A percentile compares a stretch with the other conserved stretches of the same genome.
Conservation (phyloP, 2,888 invertebrate species). For the Lysandra coridon region DNA sequence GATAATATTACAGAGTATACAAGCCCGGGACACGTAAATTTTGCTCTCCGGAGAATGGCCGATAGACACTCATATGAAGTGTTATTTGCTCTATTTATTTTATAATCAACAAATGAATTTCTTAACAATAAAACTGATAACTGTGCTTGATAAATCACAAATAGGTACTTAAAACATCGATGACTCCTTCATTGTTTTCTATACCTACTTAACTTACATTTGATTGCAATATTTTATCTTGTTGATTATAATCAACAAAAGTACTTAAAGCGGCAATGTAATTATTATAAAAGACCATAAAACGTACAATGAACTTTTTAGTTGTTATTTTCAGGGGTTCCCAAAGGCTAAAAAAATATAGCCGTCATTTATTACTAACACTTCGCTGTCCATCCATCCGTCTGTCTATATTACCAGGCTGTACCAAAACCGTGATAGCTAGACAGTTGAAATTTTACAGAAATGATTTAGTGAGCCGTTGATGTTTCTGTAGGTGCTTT, state of each 20-base stretch:
- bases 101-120: neutral
- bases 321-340: neutral
- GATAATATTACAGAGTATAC: no score
- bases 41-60: no score
- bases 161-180: neutral
- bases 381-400: no score
- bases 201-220: neutral
- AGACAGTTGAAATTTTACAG: no score
- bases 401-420: no score
- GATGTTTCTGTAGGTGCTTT: no score
- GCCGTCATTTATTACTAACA: neutral
- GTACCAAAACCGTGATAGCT: no score
- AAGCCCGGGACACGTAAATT: no score
- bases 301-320: neutral
- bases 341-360: neutral
- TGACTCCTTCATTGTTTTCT: neutral
- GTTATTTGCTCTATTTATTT: neutral
- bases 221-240: conserved; percentile 6
- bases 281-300: neutral
- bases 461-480: no score
- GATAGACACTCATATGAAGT: neutral
- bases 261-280: neutral
- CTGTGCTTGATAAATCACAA: neutral
- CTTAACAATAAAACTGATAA: neutral
- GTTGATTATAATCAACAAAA: neutral